A percentile compares a stretch with the other conserved stretches of the same genome.
These are phyloP conservation scores for Trissolcus brochymenae DNA, from an alignment of 2,888 invertebrate genomes.

Conservation along the genomic window DNA sequence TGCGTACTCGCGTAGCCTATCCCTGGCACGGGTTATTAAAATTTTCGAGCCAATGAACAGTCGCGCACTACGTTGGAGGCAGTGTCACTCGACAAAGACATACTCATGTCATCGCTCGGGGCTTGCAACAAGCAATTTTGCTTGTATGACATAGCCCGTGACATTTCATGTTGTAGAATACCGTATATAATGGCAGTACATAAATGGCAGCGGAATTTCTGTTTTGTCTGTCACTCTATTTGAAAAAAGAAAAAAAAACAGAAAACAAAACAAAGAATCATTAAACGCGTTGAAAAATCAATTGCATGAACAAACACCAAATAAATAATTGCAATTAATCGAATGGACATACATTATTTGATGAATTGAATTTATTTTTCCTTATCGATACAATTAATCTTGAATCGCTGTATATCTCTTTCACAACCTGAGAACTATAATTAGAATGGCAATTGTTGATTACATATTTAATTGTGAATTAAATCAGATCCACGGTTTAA, in stretches of 20 bases:
- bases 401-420: no score
- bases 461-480: not conserved
- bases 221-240: not conserved
- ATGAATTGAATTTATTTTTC: no score
- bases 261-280: no score
- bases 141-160: not conserved
- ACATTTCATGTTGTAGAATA: not conserved
- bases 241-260: not conserved
- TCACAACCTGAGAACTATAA: no score
- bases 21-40: conserved; percentile 71
- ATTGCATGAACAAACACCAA: no score
- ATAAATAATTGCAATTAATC: no score
- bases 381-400: no score
- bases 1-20: conserved; percentile 75
- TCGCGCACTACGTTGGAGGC: conserved; percentile 55
- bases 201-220: not conserved
- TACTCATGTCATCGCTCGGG: conserved; percentile 24
- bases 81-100: conserved; percentile 43
- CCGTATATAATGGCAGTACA: not conserved
- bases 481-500: not conserved
- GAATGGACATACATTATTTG: no score
- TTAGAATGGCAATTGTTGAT: not conserved
- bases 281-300: not conserved
- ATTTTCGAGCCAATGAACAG: conserved; percentile 73
- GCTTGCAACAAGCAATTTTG: conserved; percentile 23